Percentiles rank a stretch among this genome's conserved stretches.
Conservation (phyloP, 2,113 vertebrate species). For the Potamarius usumacintae region DNA sequence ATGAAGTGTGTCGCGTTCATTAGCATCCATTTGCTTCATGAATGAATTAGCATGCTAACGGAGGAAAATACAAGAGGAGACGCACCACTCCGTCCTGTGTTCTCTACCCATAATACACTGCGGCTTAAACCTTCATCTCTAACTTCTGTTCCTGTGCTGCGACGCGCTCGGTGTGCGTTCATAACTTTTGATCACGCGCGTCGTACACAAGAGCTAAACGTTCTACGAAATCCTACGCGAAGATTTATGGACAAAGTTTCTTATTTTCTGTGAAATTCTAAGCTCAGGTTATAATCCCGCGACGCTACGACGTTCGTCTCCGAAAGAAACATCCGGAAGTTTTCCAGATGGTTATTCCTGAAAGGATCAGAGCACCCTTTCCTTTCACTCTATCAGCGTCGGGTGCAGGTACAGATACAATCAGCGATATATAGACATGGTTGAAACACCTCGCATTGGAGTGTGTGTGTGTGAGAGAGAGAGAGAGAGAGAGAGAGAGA, state of each 20-base stretch:
- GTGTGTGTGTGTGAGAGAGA: background rate
- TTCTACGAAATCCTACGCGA: background rate
- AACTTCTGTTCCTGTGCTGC: background rate
- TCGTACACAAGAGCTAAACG: too few relatives aligned
- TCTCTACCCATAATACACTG: slow-evolving; percentile 1
- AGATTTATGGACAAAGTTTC: background rate
- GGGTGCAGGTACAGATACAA: background rate
- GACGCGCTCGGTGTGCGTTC: background rate
- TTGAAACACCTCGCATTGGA: background rate
- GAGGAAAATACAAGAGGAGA: background rate
- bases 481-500: background rate
- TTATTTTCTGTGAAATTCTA: background rate
- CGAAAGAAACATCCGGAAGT: too few relatives aligned
- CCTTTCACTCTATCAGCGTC: too few relatives aligned
- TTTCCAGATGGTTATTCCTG: too few relatives aligned
- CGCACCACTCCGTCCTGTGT: background rate
- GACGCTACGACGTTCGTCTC: too few relatives aligned
- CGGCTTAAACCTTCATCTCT: background rate
- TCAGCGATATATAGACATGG: background rate
- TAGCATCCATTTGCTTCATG: background rate
- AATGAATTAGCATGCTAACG: background rate
- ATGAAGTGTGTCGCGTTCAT: background rate
- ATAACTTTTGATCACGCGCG: background rate
- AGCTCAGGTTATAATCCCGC: too few relatives aligned
- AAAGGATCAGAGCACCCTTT: too few relatives aligned